These are phyloP conservation scores for Cardiocondyla obscurior DNA, from an alignment of 1,140 invertebrate genomes.

Conservation along the genomic window DNA sequence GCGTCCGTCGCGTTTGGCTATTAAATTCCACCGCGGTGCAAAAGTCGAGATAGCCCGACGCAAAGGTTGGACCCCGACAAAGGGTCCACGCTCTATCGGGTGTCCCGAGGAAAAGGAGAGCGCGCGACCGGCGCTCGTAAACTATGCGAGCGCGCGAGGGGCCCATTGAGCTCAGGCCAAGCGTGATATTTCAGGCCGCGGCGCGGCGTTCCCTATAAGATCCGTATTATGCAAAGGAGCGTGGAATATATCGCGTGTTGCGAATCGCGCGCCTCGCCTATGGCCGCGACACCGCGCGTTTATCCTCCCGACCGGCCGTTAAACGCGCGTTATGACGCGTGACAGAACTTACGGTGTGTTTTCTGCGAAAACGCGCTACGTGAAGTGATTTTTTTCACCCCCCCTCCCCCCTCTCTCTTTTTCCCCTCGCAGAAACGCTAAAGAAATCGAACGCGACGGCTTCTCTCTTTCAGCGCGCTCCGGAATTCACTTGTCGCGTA, in stretches of 20 bases:
- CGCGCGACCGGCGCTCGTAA: conserved; percentile 58
- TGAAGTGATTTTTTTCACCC: conserved; percentile 4
- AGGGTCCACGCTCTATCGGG: conserved; percentile 55
- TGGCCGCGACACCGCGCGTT: conserved; percentile 29
- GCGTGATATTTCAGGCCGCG: conserved; percentile 72
- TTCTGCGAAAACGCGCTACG: conserved; percentile 34
- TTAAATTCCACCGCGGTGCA: conserved; percentile 58
- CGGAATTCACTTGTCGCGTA: not conserved
- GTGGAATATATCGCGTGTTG: conserved; percentile 68
- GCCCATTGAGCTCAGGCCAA: conserved; percentile 65
- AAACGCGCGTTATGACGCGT: conserved; percentile 33
- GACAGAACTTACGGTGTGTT: conserved; percentile 24
- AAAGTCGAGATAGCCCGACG: conserved; percentile 66
- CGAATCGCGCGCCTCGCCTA: conserved; percentile 60
- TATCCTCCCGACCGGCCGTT: conserved; percentile 37
- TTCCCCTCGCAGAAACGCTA: not conserved
- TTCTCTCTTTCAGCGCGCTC: not conserved
- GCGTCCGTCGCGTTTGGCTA: not conserved
- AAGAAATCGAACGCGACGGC: not conserved
- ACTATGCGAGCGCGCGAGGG: conserved; percentile 50
- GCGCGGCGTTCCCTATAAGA: conserved; percentile 67
- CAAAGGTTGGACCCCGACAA: conserved; percentile 54
- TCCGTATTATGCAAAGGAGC: conserved; percentile 72
- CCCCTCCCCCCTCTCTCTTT: too few relatives aligned
- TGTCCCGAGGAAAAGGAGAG: conserved; percentile 54